Evolutionary conservation across 2,888 invertebrate genomes (phyloP).

Genomic region (Tholera decimalis): DNA sequence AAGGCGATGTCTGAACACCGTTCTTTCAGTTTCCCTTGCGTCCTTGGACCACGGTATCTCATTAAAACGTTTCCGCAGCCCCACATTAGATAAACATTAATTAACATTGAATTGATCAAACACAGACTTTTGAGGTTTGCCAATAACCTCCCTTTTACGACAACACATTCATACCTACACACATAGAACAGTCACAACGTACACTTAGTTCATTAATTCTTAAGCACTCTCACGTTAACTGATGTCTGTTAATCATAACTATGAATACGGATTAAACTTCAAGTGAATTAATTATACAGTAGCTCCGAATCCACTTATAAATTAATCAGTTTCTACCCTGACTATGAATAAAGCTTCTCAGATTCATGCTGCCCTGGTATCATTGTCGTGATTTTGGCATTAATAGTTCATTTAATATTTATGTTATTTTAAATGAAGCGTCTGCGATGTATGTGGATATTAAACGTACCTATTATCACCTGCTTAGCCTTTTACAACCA

Average conservation of each 20-base stretch:
- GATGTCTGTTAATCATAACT: slow-evolving; percentile 58
- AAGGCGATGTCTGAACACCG: too few relatives aligned
- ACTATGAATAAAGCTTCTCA: slow-evolving; percentile 24
- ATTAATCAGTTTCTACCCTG: slow-evolving; percentile 40
- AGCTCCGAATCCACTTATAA: slow-evolving; percentile 37
- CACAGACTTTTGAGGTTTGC: neutral
- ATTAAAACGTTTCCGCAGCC: too few relatives aligned
- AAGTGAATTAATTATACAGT: slow-evolving; percentile 59
- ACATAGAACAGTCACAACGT: slow-evolving; percentile 13
- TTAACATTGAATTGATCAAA: neutral
- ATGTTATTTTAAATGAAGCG: neutral
- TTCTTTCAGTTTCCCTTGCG: too few relatives aligned
- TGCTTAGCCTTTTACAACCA: too few relatives aligned
- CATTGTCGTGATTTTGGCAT: slow-evolving; percentile 29
- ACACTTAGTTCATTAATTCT: slow-evolving; percentile 49
- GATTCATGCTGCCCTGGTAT: slow-evolving; percentile 27
- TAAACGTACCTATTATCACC: too few relatives aligned
- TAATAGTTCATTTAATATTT: slow-evolving; percentile 26
- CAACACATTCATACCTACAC: slow-evolving; percentile 12
- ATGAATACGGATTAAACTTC: slow-evolving; percentile 53
- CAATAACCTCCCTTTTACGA: neutral
- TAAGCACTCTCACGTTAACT: slow-evolving; percentile 48
- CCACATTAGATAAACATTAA: neutral
- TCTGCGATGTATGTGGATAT: neutral
- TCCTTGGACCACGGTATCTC: too few relatives aligned